phyloP scores from a whole-genome alignment of 1,140 invertebrate species.

The Aporrectodea caliginosa region DNA sequence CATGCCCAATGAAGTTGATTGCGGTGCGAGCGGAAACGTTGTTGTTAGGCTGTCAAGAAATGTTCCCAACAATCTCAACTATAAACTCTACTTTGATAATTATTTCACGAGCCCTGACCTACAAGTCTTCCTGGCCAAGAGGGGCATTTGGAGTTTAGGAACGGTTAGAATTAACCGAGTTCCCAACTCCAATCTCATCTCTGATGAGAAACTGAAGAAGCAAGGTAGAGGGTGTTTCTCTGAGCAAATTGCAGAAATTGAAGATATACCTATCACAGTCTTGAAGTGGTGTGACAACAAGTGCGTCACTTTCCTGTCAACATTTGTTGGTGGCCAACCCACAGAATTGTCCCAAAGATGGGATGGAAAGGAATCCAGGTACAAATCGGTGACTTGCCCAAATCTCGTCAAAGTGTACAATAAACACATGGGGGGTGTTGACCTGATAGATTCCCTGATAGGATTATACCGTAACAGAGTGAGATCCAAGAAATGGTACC shows the following conservation, averaged over 20 bases:
- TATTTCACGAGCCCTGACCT: not conserved
- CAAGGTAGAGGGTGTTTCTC: not conserved
- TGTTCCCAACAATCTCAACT: conserved; percentile 41
- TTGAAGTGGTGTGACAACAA: conserved; percentile 54
- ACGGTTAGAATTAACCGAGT: not conserved
- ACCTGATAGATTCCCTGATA: conserved; percentile 55
- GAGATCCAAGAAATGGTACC: conserved; percentile 54
- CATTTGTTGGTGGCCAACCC: conserved; percentile 47
- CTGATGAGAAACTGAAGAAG: not conserved
- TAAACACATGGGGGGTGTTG: conserved; percentile 57
- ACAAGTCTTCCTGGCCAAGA: not conserved
- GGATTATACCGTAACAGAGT: conserved; percentile 51
- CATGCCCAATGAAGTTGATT: not conserved
- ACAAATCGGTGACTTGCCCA: conserved; percentile 51
- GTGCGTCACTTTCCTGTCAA: conserved; percentile 50
- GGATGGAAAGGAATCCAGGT: conserved; percentile 33
- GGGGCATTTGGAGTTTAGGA: not conserved
- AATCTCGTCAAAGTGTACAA: conserved; percentile 57
- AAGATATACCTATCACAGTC: conserved; percentile 34
- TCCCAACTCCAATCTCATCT: not conserved
- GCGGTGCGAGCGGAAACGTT: conserved; percentile 10
- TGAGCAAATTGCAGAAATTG: conserved; percentile 9
- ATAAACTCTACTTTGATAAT: conserved; percentile 49
- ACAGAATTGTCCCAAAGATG: conserved; percentile 37
- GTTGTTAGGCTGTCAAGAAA: conserved; percentile 45